Conservation (phyloP, 2,113 vertebrate species). For the Nanorana parkeri region DNA sequence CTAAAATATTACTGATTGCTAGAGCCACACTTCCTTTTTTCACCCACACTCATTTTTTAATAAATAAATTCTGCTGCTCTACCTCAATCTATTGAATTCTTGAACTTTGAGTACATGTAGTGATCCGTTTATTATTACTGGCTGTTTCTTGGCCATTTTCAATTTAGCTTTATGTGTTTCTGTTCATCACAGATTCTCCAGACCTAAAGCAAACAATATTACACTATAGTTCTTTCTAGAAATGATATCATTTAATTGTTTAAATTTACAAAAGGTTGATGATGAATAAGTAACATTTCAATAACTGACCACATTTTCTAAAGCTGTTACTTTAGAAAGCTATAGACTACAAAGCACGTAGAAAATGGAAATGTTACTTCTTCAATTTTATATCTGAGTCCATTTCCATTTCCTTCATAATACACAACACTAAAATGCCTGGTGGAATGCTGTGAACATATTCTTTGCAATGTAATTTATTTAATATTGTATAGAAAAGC, state of each 20-base stretch:
- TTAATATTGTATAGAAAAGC: constrained; percentile 9
- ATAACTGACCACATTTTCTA: not conserved
- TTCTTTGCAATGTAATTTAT: constrained; percentile 27
- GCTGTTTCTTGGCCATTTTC: not conserved
- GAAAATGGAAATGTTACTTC: not conserved
- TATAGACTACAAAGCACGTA: not conserved
- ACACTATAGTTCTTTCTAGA: not conserved
- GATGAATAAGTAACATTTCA: not conserved
- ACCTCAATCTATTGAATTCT: not conserved
- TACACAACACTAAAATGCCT: not conserved
- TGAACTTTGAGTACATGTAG: not conserved
- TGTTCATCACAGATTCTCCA: constrained; percentile 5
- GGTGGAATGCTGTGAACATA: not conserved
- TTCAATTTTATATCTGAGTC: not conserved
- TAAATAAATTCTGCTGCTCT: not conserved
- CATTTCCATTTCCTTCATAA: not conserved
- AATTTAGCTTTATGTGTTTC: constrained; percentile 7
- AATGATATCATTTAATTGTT: constrained; percentile 10
- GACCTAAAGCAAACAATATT: not conserved
- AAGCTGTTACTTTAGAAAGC: not conserved
- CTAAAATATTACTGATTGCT: too few species aligned
- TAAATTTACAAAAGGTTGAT: not conserved
- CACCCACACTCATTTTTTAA: not conserved
- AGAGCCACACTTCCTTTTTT: too few species aligned
- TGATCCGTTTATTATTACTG: not conserved